A percentile compares a stretch with the other conserved stretches of the same genome.
Evolutionary conservation across 2,888 invertebrate species (phyloP).

Genomic region (Monopis laevigella): DNA sequence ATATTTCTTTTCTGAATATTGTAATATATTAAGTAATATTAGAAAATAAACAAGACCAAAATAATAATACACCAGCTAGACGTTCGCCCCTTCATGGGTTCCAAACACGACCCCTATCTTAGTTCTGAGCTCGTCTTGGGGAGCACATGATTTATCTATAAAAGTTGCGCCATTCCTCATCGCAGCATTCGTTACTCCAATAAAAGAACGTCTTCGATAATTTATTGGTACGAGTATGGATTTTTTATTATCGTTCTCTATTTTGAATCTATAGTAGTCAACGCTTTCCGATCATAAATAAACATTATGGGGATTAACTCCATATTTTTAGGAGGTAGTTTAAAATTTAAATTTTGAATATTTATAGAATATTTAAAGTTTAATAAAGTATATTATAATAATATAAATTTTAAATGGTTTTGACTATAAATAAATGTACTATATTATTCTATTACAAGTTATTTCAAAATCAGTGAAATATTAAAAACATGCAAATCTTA

Average conservation of each 20-base stretch:
- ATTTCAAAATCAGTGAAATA: no score
- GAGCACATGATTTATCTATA: conserved; percentile 57
- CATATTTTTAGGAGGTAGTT: no score
- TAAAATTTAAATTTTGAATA: no score
- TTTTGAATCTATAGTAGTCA: conserved; percentile 39
- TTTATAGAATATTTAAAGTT: no score
- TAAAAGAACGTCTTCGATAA: conserved; percentile 62
- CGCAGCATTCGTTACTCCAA: conserved; percentile 64
- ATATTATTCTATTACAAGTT: no score
- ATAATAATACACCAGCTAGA: background rate
- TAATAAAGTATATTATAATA: no score
- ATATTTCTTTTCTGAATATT: no score
- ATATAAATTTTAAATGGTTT: no score
- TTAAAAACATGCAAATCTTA: no score
- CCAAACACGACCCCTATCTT: conserved; percentile 28
- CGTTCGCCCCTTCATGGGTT: conserved; percentile 2
- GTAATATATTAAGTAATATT: no score
- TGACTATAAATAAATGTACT: no score
- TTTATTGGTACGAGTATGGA: conserved; percentile 54
- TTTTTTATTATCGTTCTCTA: conserved; percentile 53
- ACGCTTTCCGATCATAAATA: conserved; percentile 8
- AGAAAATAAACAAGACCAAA: conserved; percentile 1
- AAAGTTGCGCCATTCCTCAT: conserved; percentile 64
- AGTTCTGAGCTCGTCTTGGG: conserved; percentile 44
- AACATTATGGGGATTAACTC: background rate